Percentiles rank a stretch among this genome's conserved stretches.
phyloP scores from a whole-genome alignment of 2,888 invertebrate species.

The Chrysolina haemoptera region DNA sequence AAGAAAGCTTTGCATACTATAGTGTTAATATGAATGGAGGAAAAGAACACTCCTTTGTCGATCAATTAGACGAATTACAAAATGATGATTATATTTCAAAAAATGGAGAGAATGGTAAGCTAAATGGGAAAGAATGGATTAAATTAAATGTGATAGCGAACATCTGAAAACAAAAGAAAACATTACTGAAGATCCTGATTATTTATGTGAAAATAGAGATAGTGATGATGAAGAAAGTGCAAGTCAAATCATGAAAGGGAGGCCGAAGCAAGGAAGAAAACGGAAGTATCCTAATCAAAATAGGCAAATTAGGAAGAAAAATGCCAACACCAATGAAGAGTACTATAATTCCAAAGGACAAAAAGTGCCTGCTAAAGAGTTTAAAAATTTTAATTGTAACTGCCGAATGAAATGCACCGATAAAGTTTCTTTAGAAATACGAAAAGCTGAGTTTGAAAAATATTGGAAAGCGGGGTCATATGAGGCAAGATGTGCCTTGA shows the following conservation, averaged over 20 bases:
- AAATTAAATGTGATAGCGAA: neutral
- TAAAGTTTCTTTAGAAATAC: neutral
- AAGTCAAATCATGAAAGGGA: neutral
- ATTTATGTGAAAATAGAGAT: neutral
- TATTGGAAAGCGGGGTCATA: conserved; percentile 8
- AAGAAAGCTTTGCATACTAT: no score
- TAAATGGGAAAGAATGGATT: no score
- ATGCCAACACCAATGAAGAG: neutral
- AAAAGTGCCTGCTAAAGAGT: conserved; percentile 2
- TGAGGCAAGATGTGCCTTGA: conserved; percentile 8
- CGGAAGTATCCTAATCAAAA: conserved; percentile 7
- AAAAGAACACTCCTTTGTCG: neutral
- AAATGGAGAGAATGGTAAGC: neutral
- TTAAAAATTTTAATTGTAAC: neutral
- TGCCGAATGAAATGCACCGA: conserved; percentile 1
- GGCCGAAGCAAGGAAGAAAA: conserved; percentile 2
- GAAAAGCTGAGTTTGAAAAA: neutral
- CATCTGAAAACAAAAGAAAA: neutral
- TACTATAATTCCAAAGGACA: conserved; percentile 10
- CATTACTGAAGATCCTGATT: neutral
- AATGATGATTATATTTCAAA: neutral
- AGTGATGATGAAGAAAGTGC: neutral
- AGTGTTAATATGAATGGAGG: neutral
- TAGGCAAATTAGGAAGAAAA: neutral
- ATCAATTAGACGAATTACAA: neutral